Base-by-base conservation (phyloP, 2,888 invertebrate species). In the Papilio gigon region DNA sequence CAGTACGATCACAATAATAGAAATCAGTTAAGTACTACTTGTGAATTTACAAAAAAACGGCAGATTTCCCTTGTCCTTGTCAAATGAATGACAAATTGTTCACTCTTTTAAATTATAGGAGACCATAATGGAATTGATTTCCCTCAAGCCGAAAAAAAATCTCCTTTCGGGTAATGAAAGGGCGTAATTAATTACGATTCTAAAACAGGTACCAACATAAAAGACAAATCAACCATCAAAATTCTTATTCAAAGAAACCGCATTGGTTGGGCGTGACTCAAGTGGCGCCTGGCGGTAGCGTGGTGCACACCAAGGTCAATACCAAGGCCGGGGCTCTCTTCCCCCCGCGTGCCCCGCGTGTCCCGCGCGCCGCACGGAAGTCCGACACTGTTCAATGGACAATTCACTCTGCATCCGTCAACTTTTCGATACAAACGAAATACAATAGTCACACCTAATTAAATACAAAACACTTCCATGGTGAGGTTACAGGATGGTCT, bases 301-400 rank as follows among this genome's bases (percentile, higher is more conserved):
- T 56, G 44, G 62, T 42, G 30, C 17, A 20, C 11, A 17, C 47
- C 67, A 77, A 82, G 79, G 81, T 80, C 82, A 82, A 67, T 79
- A 76, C 70, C 82, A 83, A 82, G 80, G 81, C 71, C 71, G 71
- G 71, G 74, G 74, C 71, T 70, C 67, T 56, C 67, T 71, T 73
- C 70, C 71, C 68, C 70, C 74, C 37, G 11, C 20, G n/a, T n/a
- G 8, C 37, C 59, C 35, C 59, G 14, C 58, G 14, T 14, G 4
- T n/a, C 40, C 14, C 17, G 50, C 74, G 70, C 58, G 53, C 73
- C 73, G 73, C 74, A 71, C 62, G 63, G 70, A 60, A 47, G 60
- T 66, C 27, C 53, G 53, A 30, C 37, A 50, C 63, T 64, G 56
- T 66, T 71, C 67, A 71, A 69, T 69, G 68, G 68, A 59, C 59